phyloP scores from a whole-genome alignment of 2,888 invertebrate species.

The Petrolisthes cinctipes region DNA sequence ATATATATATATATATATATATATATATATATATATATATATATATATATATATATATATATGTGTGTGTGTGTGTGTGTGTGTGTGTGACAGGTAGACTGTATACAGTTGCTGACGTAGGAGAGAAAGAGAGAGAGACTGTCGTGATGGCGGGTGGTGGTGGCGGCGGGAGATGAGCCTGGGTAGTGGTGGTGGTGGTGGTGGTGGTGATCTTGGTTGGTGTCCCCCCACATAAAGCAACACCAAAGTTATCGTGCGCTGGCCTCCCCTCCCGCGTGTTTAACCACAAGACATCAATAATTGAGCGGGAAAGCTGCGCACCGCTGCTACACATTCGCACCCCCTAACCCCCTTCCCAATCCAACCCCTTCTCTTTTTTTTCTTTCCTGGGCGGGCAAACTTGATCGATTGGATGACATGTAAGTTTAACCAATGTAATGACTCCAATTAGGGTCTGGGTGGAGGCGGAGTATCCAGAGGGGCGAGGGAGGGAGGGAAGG shows the following conservation, averaged over 20 bases:
- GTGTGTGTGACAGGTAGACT: background rate
- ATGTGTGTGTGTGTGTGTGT: background rate
- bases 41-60: constrained; percentile 26
- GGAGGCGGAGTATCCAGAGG: constrained; percentile 27
- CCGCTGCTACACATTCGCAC: constrained; percentile 42
- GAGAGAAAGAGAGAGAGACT: background rate
- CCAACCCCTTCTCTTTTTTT: constrained; percentile 18
- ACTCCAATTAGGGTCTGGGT: constrained; percentile 60
- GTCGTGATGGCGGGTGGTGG: background rate
- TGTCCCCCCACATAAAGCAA: constrained; percentile 21
- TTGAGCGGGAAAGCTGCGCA: constrained; percentile 60
- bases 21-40: constrained; percentile 24
- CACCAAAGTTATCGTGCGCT: constrained; percentile 59
- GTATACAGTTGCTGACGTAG: no score
- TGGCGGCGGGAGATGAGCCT: background rate
- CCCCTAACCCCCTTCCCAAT: constrained; percentile 12
- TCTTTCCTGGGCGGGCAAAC: constrained; percentile 44
- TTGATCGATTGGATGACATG: constrained; percentile 63
- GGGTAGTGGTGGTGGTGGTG: background rate
- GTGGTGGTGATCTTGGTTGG: constrained; percentile 7
- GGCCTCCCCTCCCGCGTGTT: constrained; percentile 53
- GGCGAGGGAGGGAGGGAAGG: constrained; percentile 17
- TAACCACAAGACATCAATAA: constrained; percentile 64
- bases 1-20: constrained; percentile 29
- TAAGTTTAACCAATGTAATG: constrained; percentile 65